Percentiles rank a stretch among this genome's conserved stretches.
phyloP scores from a whole-genome alignment of 2,888 invertebrate species.

The Bombyx huttoni region DNA sequence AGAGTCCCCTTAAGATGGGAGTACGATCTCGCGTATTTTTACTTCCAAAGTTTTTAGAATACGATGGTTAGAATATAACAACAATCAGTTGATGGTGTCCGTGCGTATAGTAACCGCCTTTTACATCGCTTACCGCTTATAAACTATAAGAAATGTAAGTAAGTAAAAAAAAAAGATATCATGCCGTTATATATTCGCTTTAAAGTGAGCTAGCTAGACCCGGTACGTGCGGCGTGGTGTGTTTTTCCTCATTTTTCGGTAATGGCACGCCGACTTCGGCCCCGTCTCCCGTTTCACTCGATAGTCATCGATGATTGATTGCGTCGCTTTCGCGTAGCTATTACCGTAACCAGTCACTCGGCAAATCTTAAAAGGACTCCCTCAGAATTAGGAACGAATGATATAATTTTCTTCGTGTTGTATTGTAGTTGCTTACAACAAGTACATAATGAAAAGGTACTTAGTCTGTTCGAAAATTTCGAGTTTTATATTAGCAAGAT shows the following conservation, averaged over 20 bases:
- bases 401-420: slow-evolving; percentile 10
- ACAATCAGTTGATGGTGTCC: no score
- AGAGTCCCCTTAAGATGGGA: no score
- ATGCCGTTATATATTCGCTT: not conserved
- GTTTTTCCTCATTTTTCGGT: slow-evolving; percentile 29
- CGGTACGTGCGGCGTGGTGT: slow-evolving; percentile 1
- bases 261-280: slow-evolving; percentile 26
- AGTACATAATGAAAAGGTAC: no score
- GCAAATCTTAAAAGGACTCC: slow-evolving; percentile 29
- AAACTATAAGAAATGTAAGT: no score
- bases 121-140: no score
- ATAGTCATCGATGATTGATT: slow-evolving; percentile 43
- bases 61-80: no score
- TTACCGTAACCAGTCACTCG: slow-evolving; percentile 34
- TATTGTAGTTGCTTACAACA: slow-evolving; percentile 1
- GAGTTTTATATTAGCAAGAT: no score
- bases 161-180: no score
- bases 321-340: slow-evolving; percentile 25
- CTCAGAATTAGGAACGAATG: slow-evolving; percentile 18
- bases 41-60: no score
- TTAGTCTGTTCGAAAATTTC: no score
- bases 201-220: not conserved
- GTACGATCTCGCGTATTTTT: no score
- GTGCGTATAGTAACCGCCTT: no score
- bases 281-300: slow-evolving; percentile 17